Evolutionary conservation across 2,888 invertebrate genomes (phyloP), one percentile per base, ranked within the genome.

Genomic region (Troglohyphantes excavatus): DNA sequence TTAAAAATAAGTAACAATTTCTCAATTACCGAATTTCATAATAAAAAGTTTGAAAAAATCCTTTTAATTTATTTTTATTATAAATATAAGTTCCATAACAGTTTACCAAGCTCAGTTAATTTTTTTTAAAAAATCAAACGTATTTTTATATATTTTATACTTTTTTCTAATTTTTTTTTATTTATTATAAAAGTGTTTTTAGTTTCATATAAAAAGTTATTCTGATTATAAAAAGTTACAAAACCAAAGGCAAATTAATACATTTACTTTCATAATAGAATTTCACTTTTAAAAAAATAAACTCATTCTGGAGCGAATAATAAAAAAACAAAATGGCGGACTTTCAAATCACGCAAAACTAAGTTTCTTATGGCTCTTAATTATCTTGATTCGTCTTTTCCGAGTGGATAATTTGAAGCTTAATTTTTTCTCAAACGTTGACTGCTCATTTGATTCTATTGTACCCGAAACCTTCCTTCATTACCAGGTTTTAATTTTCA

Each of bases 401-500:
- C 46, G 5, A 26, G 46, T 17, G 46, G 46, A 72, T 72, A 72
- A 72, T 72, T 72, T 26, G 26, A 7, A 23, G 53, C 53, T 46
- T 46, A 17, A 27, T 26, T 72, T 46, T 26, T 26, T 7, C 21
- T 53, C n/a, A 13, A 53, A 53, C 9, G 43, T 46, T 43, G 7
- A 21, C 23, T 39, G 21, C 43, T 70, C 39, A 19, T 21, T 33
- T 43, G 26, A 46, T 72, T 72, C 46, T 5, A 46, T 78, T 65
- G 63, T 78, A 59, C 53, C 63, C 13, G 17, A 46, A 43, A 9
- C 65, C 65, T 78, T 78, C 19, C 61, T 39, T 78, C 78, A 78
- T 78, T 78, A 65, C 26, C 39, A 39, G 39, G 39, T 46, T 81
- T 81, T 68, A 81, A 81, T 81, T 81, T 81, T 68, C 68, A 81